A percentile compares a stretch with the other conserved stretches of the same genome.
These are phyloP conservation scores for Theonella swinhoei DNA, from an alignment of 37 sponge, comb jelly and placozoan genomes.

Conservation along the genomic window DNA sequence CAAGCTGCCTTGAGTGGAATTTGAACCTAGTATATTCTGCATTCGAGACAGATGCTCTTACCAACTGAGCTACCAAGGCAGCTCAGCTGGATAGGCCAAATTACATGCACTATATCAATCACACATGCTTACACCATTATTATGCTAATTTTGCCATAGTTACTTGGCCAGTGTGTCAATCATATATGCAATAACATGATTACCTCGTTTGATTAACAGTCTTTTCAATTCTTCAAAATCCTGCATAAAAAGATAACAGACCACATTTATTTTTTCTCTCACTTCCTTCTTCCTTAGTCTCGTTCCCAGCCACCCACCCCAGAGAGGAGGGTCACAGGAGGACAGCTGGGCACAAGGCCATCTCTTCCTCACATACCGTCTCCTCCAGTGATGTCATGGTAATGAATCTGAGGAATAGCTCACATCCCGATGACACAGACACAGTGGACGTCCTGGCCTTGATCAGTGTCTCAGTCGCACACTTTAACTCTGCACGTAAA, in stretches of 20 bases:
- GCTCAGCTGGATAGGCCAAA: too few species aligned
- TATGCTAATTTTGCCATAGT: too few species aligned
- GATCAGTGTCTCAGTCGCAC: constrained; percentile 62
- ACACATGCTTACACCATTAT: too few species aligned
- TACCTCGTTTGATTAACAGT: constrained; percentile 68
- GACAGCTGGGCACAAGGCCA: too few species aligned
- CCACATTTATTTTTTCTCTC: not conserved
- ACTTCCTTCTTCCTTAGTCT: not conserved
- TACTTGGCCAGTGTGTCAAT: too few species aligned
- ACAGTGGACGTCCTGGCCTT: constrained; percentile 58
- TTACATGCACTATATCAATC: too few species aligned
- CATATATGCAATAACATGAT: too few species aligned
- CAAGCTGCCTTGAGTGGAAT: too few species aligned
- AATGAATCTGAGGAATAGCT: constrained; percentile 97
- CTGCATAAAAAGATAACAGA: constrained; percentile 20
- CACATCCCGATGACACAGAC: constrained; percentile 97
- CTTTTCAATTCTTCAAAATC: constrained; percentile 61
- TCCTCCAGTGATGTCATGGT: constrained; percentile 89
- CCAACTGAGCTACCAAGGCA: too few species aligned
- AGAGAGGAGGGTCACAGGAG: too few species aligned
- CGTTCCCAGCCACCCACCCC: not conserved
- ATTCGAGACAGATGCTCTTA: too few species aligned
- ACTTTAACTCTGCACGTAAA: constrained; percentile 73
- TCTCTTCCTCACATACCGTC: constrained; percentile 29
- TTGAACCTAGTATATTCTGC: too few species aligned